Conservation (phyloP, 2,797 vertebrate genomes). For the Amblyopsis hoosieri region DNA sequence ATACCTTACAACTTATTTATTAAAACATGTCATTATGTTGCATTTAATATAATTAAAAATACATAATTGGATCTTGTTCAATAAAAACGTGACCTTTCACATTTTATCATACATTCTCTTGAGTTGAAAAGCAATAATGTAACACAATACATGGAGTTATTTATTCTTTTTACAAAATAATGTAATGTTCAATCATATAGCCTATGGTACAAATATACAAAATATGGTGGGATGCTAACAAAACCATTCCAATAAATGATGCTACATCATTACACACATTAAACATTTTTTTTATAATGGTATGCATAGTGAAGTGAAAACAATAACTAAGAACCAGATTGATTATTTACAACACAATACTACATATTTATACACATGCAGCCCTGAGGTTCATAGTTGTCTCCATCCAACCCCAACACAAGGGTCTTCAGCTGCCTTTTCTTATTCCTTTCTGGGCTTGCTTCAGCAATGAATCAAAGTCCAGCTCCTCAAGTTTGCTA, state of each 20-base stretch:
- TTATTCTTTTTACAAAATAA: too few species aligned
- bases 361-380: slow-evolving; percentile 40
- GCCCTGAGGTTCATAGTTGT: slow-evolving; percentile 35
- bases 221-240: neutral
- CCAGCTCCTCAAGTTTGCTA: slow-evolving; percentile 84
- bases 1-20: too few species aligned
- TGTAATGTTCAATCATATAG: too few species aligned
- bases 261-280: slow-evolving; percentile 15
- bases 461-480: slow-evolving; percentile 94
- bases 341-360: slow-evolving; percentile 31
- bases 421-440: neutral
- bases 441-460: slow-evolving; percentile 92
- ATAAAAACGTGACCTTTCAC: too few species aligned
- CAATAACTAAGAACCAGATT: neutral
- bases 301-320: slow-evolving; percentile 2
- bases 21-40: too few species aligned
- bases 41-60: too few species aligned
- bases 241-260: neutral
- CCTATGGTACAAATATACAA: neutral
- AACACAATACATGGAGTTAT: too few species aligned
- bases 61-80: too few species aligned
- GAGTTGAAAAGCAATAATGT: too few species aligned
- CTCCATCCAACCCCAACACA: neutral
- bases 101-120: too few species aligned
- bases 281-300: too few species aligned